Evolutionary conservation across 1,140 invertebrate genomes (phyloP), one percentile per base, ranked within the genome.

Genomic region (Dinoponera quadriceps): DNA sequence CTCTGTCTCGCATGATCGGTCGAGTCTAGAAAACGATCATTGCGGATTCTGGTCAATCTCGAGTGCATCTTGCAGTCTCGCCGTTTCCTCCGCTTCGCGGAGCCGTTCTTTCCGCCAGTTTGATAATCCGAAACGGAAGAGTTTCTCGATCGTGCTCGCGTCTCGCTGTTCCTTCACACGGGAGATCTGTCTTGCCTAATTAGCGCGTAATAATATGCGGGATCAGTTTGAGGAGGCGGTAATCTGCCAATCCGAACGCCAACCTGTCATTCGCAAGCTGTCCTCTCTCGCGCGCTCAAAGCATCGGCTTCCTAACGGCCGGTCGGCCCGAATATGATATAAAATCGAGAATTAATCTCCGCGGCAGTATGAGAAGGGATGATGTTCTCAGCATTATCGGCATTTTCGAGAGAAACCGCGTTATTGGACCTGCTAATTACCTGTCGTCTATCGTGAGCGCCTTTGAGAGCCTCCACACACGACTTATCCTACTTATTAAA

Each of bases 321-420:
- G 49, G 18, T 38, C 27, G 13, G 75, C 69, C n/a, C n/a, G n/a
- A n/a, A n/a, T n/a, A 80, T 80, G 33, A 80, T 80, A 80, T 80
- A 80, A 80, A 80, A 80, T 69, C 63, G 51, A 25, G 33, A 25
- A 80, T 80, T 54, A 57, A 57, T 48, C 33, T 33, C 51, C 9
- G 29, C 49, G 33, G 44, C 63, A 69, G 18, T 14, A 69, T 57
- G 33, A 9, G 9, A 48, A 27, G 20, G 38, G 65, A 48, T 69
- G 75, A 25, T 80, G 49, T 68, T 57, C 18, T 78, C 49, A 57
- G 13, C 18, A 80, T 80, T 80, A 80, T 80, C 51, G 75, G 65
- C 75, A 80, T 69, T 80, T 80, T 80, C 51, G 33, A 80, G 75
- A 69, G 63, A 57, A 80, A 80, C 65, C 65, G 57, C 7, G 65